Conservation (phyloP, 2,888 invertebrate species). For the Dendrolimus pini region DNA sequence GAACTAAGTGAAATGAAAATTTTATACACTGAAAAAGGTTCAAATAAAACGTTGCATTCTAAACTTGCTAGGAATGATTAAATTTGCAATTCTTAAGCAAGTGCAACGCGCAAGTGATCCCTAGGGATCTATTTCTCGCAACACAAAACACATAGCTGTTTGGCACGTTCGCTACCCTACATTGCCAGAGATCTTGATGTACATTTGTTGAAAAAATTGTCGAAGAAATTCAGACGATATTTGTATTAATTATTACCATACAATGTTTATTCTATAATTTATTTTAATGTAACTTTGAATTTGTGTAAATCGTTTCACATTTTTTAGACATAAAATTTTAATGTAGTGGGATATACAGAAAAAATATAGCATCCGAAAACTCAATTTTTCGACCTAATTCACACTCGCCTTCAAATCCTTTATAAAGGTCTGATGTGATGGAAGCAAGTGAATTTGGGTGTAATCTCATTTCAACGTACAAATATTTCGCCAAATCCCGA, state of each 20-base stretch:
- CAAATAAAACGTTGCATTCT: background rate
- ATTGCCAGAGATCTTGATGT: constrained; percentile 24
- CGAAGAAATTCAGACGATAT: too few species aligned
- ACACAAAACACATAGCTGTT: constrained; percentile 44
- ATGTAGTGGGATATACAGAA: background rate
- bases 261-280: too few species aligned
- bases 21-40: background rate
- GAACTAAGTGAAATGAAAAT: too few species aligned
- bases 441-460: constrained; percentile 23
- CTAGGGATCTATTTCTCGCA: constrained; percentile 37
- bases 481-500: constrained; percentile 10
- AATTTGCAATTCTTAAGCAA: constrained; percentile 18
- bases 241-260: too few species aligned
- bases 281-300: too few species aligned
- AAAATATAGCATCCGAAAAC: constrained; percentile 6
- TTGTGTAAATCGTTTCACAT: too few species aligned
- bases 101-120: constrained; percentile 16
- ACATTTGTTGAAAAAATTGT: background rate
- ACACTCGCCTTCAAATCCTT: constrained; percentile 14
- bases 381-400: constrained; percentile 15
- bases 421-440: constrained; percentile 16
- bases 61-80: background rate
- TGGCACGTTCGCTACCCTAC: constrained; percentile 38
- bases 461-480: constrained; percentile 20
- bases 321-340: too few species aligned